phyloP scores from a whole-genome alignment of 2,797 vertebrate species.

The Sandelia bainsii region DNA sequence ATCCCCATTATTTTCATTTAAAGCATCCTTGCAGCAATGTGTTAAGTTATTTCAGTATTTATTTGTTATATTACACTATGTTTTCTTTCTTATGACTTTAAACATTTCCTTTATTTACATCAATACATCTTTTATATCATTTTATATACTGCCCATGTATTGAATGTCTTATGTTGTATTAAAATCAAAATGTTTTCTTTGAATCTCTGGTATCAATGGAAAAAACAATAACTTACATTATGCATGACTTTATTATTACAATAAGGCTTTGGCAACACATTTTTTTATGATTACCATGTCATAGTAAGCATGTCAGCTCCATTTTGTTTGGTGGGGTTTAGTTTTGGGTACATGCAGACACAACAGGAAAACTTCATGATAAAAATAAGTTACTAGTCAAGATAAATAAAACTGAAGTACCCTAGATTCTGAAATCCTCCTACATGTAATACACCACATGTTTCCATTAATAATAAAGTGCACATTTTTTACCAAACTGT shows the following conservation, averaged over 20 bases:
- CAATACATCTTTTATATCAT: conserved; percentile 50
- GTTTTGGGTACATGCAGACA: conserved; percentile 48
- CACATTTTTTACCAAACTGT: conserved; percentile 32
- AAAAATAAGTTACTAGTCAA: conserved; percentile 18
- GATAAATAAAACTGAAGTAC: conserved; percentile 40
- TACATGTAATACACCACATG: conserved; percentile 8
- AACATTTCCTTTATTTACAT: conserved; percentile 56
- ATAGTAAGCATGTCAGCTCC: background rate
- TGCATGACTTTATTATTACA: conserved; percentile 79
- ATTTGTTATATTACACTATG: conserved; percentile 55
- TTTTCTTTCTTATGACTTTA: conserved; percentile 39
- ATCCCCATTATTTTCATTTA: conserved; percentile 36
- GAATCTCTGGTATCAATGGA: conserved; percentile 19
- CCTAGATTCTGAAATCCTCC: conserved; percentile 16
- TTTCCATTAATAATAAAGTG: conserved; percentile 58
- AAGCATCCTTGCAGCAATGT: conserved; percentile 27
- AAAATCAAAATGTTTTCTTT: conserved; percentile 55
- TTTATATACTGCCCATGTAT: conserved; percentile 57
- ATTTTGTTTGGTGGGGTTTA: background rate
- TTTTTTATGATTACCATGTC: conserved; percentile 35
- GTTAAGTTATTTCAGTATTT: conserved; percentile 70
- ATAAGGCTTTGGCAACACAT: conserved; percentile 56
- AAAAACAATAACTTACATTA: conserved; percentile 16
- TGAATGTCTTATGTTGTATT: conserved; percentile 42
- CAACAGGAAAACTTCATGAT: conserved; percentile 25